Evolutionary conservation across 1,140 invertebrate genomes (phyloP).

Genomic region (Lycorma delicatula): DNA sequence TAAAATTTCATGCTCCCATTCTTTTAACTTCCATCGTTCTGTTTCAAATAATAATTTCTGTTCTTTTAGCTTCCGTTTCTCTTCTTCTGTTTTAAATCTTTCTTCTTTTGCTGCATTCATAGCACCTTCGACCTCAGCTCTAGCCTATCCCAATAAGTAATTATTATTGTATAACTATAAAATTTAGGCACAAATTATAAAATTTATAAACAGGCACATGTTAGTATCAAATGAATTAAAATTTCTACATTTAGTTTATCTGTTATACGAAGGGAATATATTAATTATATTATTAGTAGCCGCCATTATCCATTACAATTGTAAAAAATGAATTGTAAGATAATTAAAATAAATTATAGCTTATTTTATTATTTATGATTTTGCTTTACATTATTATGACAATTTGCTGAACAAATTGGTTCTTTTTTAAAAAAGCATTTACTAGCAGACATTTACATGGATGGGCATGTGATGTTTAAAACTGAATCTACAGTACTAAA

Average conservation of each 20-base stretch:
- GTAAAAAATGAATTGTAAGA: too few species aligned
- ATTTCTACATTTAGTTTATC: background rate
- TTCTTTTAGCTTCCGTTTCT: slow-evolving; percentile 1
- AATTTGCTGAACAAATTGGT: too few species aligned
- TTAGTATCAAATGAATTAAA: background rate
- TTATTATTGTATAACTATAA: too few species aligned
- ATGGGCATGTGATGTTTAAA: too few species aligned
- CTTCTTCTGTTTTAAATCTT: background rate
- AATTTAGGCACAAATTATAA: background rate
- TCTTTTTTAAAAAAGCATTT: too few species aligned
- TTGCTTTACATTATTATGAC: too few species aligned
- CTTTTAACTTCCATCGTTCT: slow-evolving; percentile 1
- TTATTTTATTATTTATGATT: too few species aligned
- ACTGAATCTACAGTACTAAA: too few species aligned
- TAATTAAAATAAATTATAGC: too few species aligned
- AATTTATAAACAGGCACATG: background rate
- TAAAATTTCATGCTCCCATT: background rate
- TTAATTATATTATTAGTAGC: background rate
- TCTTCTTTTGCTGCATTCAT: slow-evolving; percentile 5
- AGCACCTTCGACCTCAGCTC: slow-evolving; percentile 2
- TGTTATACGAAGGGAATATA: background rate
- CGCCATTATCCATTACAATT: background rate
- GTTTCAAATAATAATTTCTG: background rate
- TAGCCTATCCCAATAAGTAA: slow-evolving; percentile 2
- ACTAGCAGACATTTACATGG: too few species aligned